Evolutionary conservation across 1,140 invertebrate genomes (phyloP), one percentile per base, ranked within the genome.

Genomic region (Gonioctena quinquepunctata): DNA sequence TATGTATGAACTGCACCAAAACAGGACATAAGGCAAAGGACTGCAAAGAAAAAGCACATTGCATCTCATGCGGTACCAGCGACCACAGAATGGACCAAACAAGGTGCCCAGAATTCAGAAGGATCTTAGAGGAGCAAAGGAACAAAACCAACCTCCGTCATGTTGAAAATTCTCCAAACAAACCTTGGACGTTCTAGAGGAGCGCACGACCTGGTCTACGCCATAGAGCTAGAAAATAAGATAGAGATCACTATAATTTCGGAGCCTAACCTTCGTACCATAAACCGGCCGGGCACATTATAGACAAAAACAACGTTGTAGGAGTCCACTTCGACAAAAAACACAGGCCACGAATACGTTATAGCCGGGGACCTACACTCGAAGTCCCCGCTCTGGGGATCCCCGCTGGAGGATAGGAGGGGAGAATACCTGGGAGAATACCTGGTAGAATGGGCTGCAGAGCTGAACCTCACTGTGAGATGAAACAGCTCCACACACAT

Each of bases 1-100:
- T 42, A n/a, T 33, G 63, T 21, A 1, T 70, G 7, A 70, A 59
- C 16, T 70, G 63, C 52, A 56, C 49, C 1, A 42, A 64, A 21
- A 19, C 56, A 33, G 69, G 61, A 3, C 61, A 65, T 28, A 26
- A 25, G 33, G 69, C 21, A 5, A 56, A 42, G n/a, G 42, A 48
- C 2, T 70, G 63, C 54, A 59, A 26, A 13, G 22, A 33, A 11
- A 22, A 60, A 7, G n/a, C 26, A 13, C 49, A 21, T 22, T 71
- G 64, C 16, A 23, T 18, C 4, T 21, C 23, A 3, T 69, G 68
- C 28, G 49, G 57, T n/a, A 33, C 19, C 11, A 18, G 50, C 49
- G 67, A 13, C 7, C 28, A 33, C n/a, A 33, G 28, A 13, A 3
- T 13, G n/a, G 68, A 63, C 11, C 25, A 16, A 5, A 21, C 26